These are phyloP conservation scores for Monopterus albus DNA, from an alignment of 2,113 vertebrate species.

Conservation along the genomic window DNA sequence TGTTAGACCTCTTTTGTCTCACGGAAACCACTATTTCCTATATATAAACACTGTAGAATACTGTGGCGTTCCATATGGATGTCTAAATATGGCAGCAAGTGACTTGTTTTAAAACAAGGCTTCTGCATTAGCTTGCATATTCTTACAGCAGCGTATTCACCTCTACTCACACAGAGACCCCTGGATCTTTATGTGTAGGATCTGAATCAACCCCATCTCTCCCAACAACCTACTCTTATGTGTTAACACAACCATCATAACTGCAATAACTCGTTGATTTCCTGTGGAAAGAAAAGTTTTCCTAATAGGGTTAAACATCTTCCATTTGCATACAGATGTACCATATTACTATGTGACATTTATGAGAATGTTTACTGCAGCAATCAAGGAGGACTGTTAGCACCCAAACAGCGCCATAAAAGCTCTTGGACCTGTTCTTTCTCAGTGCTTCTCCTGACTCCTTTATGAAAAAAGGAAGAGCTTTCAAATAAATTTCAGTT, in stretches of 20 bases:
- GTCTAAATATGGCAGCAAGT: conserved; percentile 26
- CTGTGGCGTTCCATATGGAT: conserved; percentile 8
- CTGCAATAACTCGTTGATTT: conserved; percentile 10
- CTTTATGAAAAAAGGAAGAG: conserved; percentile 21
- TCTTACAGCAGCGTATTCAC: conserved; percentile 7
- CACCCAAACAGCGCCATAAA: conserved; percentile 74
- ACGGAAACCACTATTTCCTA: conserved; percentile 34
- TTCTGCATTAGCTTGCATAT: conserved; percentile 36
- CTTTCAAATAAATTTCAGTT: conserved; percentile 18
- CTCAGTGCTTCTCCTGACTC: conserved; percentile 3
- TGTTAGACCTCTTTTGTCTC: conserved; percentile 16
- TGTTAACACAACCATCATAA: conserved; percentile 13
- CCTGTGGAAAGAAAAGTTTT: not conserved
- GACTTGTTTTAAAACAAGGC: conserved; percentile 12
- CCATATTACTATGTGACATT: conserved; percentile 64
- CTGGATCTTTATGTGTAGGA: not conserved
- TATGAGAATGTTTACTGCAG: conserved; percentile 76
- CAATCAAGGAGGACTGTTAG: conserved; percentile 73
- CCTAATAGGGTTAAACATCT: not conserved
- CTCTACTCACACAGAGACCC: conserved; percentile 2
- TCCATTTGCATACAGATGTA: conserved; percentile 38
- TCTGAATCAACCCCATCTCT: not conserved
- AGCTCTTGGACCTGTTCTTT: conserved; percentile 51
- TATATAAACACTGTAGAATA: conserved; percentile 36
- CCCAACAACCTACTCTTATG: not conserved